These are phyloP conservation scores for Erpornis zantholeuca DNA, from an alignment of 2,113 vertebrate species.

Conservation along the genomic window DNA sequence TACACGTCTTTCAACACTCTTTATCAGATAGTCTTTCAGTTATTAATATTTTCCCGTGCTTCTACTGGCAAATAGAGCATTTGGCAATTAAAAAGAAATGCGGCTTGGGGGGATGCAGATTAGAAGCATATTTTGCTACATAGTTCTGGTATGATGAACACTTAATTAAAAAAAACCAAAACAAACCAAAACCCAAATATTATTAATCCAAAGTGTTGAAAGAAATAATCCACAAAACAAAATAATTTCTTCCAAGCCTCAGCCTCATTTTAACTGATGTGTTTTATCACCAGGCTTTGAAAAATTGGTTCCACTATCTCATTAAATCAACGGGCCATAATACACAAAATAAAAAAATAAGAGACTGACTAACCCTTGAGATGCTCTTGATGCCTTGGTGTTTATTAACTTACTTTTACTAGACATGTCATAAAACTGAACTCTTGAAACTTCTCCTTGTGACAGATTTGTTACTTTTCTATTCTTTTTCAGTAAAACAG, in stretches of 20 bases:
- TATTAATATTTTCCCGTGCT: not conserved
- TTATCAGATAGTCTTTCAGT: not conserved
- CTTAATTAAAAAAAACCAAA: not conserved
- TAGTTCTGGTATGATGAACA: not conserved
- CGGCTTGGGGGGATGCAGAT: not conserved
- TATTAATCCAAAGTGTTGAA: slow-evolving; percentile 30
- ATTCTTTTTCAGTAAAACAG: not conserved
- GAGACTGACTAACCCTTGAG: not conserved
- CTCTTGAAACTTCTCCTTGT: not conserved
- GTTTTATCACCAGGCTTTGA: not conserved
- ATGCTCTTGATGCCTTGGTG: not conserved
- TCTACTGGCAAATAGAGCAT: not conserved
- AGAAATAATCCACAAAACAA: not conserved
- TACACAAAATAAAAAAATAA: not conserved
- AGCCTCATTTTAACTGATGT: not conserved
- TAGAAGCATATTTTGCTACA: not conserved
- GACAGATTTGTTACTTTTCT: not conserved
- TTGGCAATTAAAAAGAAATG: not conserved
- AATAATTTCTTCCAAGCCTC: not conserved
- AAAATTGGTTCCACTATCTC: not conserved
- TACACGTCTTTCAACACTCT: not conserved
- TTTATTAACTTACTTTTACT: not conserved
- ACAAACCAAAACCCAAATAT: not conserved
- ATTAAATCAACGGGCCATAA: not conserved
- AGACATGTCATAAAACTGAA: not conserved